phyloP scores from a whole-genome alignment of 2,797 vertebrate species.

The Ispidina picta region DNA sequence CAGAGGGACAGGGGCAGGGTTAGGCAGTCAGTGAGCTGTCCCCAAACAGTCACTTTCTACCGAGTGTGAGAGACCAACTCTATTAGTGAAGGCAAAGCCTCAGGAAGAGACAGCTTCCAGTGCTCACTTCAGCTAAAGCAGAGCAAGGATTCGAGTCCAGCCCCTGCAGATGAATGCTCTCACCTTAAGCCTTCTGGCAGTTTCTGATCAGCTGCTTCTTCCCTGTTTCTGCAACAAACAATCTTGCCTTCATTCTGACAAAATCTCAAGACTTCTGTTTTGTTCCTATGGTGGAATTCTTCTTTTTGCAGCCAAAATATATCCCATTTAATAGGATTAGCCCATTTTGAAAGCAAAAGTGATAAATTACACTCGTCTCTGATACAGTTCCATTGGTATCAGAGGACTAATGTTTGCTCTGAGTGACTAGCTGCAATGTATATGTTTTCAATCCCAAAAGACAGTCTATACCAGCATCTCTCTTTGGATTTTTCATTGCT shows the following conservation, averaged over 20 bases:
- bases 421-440: background rate
- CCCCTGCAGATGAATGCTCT: background rate
- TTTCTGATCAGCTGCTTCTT: background rate
- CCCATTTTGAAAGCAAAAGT: background rate
- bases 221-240: background rate
- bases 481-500: background rate
- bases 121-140: background rate
- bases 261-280: background rate
- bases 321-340: background rate
- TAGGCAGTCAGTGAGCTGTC: background rate
- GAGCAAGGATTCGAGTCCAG: background rate
- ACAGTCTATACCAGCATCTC: background rate
- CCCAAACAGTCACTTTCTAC: background rate
- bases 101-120: background rate
- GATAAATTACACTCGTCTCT: background rate
- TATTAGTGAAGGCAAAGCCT: background rate
- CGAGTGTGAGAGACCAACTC: background rate
- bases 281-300: background rate
- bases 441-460: background rate
- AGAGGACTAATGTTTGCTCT: background rate
- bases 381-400: background rate
- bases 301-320: background rate
- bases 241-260: background rate
- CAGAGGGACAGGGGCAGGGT: background rate
- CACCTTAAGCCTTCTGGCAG: background rate